Conservation (phyloP, 2,888 invertebrate genomes). For the Cylloceria caligata region DNA sequence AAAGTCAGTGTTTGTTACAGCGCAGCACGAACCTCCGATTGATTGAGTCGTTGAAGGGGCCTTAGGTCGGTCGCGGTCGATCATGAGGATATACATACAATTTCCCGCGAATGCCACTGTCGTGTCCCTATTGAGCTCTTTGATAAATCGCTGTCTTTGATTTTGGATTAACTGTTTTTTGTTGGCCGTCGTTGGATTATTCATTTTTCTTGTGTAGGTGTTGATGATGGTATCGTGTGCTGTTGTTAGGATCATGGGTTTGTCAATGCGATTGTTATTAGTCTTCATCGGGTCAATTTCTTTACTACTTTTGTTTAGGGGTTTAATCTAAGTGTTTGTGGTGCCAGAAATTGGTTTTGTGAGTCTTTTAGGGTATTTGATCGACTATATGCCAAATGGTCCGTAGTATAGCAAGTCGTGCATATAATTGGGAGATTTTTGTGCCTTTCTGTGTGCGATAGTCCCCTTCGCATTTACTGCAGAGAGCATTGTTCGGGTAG, state of each 20-base stretch:
- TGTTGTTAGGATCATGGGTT: conserved; percentile 23
- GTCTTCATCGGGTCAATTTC: background rate
- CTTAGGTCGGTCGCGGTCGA: background rate
- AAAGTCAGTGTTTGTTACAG: conserved; percentile 11
- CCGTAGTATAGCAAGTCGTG: background rate
- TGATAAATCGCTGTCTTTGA: conserved; percentile 17
- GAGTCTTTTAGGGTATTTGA: conserved; percentile 18
- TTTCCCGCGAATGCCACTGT: too few species aligned
- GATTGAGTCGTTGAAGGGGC: conserved; percentile 6
- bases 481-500: background rate
- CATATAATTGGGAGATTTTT: background rate
- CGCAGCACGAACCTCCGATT: background rate
- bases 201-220: conserved; percentile 28
- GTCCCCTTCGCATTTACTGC: conserved; percentile 35
- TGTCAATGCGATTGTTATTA: conserved; percentile 19
- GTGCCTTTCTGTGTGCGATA: conserved; percentile 22
- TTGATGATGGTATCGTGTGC: conserved; percentile 24
- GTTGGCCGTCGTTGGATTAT: conserved; percentile 8
- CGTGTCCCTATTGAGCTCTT: conserved; percentile 23
- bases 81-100: conserved; percentile 16
- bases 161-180: conserved; percentile 33
- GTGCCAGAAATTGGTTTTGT: conserved; percentile 9
- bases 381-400: background rate
- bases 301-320: conserved; percentile 12
- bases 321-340: conserved; percentile 9